These are phyloP conservation scores for Canis aureus DNA, from an alignment of 2,113 vertebrate genomes.

Conservation along the genomic window DNA sequence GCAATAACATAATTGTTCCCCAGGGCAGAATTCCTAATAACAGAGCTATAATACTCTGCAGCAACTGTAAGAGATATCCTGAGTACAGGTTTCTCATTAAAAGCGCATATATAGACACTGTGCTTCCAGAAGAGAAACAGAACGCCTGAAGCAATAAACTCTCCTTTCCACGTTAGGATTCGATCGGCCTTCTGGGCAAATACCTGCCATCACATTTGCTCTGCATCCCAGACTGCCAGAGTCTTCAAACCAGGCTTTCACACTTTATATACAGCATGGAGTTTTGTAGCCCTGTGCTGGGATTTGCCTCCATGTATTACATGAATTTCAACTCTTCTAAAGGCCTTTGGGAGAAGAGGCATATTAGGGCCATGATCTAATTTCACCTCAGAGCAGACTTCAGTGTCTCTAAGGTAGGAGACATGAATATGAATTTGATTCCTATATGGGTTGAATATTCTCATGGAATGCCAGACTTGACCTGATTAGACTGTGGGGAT, in stretches of 20 bases:
- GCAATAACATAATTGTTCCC: conserved; percentile 88
- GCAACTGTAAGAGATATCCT: conserved; percentile 79
- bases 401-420: conserved; percentile 34
- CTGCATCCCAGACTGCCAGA: conserved; percentile 61
- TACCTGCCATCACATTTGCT: conserved; percentile 61
- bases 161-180: conserved; percentile 11
- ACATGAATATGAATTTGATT: not conserved
- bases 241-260: conserved; percentile 54
- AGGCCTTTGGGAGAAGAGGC: conserved; percentile 53
- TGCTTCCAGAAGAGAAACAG: conserved; percentile 77
- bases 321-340: conserved; percentile 51
- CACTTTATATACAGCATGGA: not conserved
- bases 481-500: not conserved
- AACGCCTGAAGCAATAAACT: conserved; percentile 75
- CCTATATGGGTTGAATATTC: conserved; percentile 36
- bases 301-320: conserved; percentile 34
- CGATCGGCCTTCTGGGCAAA: conserved; percentile 74
- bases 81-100: conserved; percentile 84
- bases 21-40: conserved; percentile 87
- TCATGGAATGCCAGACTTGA: not conserved
- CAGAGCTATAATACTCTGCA: conserved; percentile 77
- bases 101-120: conserved; percentile 73
- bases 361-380: conserved; percentile 8
- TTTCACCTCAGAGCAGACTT: conserved; percentile 52
- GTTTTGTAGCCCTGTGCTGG: not conserved